Conservation (phyloP, 64 coral and sea anemone genomes). For the Stichodactyla mertensii region DNA sequence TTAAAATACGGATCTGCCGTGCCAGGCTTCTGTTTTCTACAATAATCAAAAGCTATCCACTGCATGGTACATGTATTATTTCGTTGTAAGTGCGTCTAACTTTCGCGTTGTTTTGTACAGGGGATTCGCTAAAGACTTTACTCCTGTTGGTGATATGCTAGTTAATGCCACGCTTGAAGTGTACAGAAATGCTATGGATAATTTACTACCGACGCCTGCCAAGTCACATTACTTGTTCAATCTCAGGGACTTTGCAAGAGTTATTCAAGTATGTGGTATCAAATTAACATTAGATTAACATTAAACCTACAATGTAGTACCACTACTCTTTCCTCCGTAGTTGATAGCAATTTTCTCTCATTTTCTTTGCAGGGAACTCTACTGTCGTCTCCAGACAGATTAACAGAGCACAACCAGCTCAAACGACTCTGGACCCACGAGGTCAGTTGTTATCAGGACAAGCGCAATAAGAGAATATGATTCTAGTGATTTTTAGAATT, state of each 20-base stretch:
- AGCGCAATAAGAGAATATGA: background rate
- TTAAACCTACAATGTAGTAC: background rate
- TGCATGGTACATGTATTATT: too few relatives aligned
- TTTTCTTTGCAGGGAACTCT: conserved; percentile 61
- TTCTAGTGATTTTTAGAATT: background rate
- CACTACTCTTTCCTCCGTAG: too few relatives aligned
- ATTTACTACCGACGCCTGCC: conserved; percentile 87
- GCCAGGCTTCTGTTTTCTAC: too few relatives aligned
- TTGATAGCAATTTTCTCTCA: background rate
- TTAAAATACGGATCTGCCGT: too few relatives aligned
- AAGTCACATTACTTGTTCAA: conserved; percentile 99
- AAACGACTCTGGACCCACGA: conserved; percentile 93
- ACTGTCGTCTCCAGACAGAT: conserved; percentile 78
- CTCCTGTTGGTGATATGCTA: conserved; percentile 76
- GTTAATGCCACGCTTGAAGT: conserved; percentile 74
- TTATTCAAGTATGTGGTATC: conserved; percentile 63
- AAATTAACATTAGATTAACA: too few relatives aligned
- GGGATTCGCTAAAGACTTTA: conserved; percentile 88
- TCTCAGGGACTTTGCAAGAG: conserved; percentile 94
- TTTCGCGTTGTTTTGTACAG: conserved; percentile 27
- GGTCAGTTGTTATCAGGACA: conserved; percentile 35
- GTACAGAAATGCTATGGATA: conserved; percentile 89
- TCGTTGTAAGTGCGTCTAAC: background rate
- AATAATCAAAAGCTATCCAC: too few relatives aligned
- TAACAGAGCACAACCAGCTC: conserved; percentile 64